Evolutionary conservation across 1,140 invertebrate genomes (phyloP).

Genomic region (Melitaea cinxia): DNA sequence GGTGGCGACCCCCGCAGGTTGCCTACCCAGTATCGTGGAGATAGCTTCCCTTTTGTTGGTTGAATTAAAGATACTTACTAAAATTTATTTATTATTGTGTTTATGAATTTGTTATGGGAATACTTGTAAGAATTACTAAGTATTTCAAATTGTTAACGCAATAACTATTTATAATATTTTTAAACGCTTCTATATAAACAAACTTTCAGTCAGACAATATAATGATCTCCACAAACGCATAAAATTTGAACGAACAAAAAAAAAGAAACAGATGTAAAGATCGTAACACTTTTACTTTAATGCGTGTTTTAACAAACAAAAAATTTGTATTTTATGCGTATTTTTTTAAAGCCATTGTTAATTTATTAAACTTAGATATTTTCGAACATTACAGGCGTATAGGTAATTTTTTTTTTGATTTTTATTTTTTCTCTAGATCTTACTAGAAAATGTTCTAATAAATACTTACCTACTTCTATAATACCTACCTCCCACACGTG

Average conservation of each 20-base stretch:
- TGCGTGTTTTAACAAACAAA: too few species aligned
- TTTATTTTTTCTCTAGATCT: neutral
- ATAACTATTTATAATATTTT: too few species aligned
- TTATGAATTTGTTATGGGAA: conserved; percentile 1
- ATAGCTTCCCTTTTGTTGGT: conserved; percentile 42
- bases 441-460: neutral
- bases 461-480: neutral
- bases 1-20: conserved; percentile 54
- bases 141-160: too few species aligned
- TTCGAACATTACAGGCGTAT: neutral
- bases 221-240: too few species aligned
- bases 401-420: neutral
- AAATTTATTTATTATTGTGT: conserved; percentile 15
- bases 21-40: conserved; percentile 43
- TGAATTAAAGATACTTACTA: conserved; percentile 26
- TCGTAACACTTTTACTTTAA: too few species aligned
- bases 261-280: too few species aligned
- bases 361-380: neutral
- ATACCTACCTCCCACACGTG: neutral
- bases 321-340: too few species aligned
- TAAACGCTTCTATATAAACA: neutral
- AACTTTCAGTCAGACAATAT: too few species aligned
- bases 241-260: too few species aligned
- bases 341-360: neutral
- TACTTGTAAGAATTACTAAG: too few species aligned